phyloP scores from a whole-genome alignment of 2,113 vertebrate genomes.

The Nibea albiflora region DNA sequence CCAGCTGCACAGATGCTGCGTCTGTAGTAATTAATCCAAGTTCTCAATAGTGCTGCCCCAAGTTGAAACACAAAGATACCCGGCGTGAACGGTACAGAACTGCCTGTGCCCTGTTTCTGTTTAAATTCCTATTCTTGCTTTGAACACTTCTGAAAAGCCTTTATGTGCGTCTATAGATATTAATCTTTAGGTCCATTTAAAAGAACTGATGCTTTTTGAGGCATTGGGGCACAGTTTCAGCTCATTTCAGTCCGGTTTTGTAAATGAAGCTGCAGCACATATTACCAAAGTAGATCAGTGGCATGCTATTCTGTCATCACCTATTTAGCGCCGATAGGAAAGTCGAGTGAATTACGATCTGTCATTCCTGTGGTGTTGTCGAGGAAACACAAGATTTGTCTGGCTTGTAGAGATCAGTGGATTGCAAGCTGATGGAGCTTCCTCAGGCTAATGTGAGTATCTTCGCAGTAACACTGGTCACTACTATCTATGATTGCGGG shows the following conservation, averaged over 20 bases:
- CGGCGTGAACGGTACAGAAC: neutral
- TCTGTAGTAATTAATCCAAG: slow-evolving; percentile 43
- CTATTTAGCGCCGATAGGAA: neutral
- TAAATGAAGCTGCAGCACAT: neutral
- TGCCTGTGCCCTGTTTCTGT: slow-evolving; percentile 14
- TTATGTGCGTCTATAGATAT: slow-evolving; percentile 4
- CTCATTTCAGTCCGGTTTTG: neutral
- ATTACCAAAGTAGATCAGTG: neutral
- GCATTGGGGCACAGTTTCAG: neutral
- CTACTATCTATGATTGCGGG: neutral
- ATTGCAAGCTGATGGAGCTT: slow-evolving; percentile 17
- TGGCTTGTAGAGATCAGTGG: slow-evolving; percentile 34
- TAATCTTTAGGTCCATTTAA: neutral
- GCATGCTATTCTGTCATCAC: slow-evolving; percentile 3
- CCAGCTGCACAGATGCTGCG: slow-evolving; percentile 6
- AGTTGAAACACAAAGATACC: slow-evolving; percentile 21
- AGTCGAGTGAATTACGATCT: slow-evolving; percentile 20
- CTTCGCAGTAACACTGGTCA: neutral
- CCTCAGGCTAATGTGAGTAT: slow-evolving; percentile 38
- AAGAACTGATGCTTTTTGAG: neutral
- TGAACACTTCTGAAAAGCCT: neutral
- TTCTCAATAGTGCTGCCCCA: slow-evolving; percentile 23
- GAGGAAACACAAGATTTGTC: slow-evolving; percentile 18
- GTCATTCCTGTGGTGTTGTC: slow-evolving; percentile 56
- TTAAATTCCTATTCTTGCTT: neutral